phyloP scores from a whole-genome alignment of 1,140 invertebrate species.

The Ceratoteleas bidentatus region DNA sequence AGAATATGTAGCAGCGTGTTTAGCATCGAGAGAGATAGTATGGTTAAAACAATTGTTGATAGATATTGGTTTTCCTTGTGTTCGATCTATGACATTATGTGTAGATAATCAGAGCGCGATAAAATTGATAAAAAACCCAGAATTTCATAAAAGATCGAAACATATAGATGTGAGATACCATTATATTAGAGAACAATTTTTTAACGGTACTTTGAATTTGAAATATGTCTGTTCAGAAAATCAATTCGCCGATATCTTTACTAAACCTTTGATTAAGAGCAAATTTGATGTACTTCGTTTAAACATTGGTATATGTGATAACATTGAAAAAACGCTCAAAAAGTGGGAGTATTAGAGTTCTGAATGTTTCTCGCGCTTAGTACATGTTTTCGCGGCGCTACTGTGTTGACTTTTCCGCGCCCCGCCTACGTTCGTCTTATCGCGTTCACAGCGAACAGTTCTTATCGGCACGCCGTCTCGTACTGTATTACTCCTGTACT shows the following conservation, averaged over 20 bases:
- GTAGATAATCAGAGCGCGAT: constrained; percentile 10
- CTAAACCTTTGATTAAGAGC: background rate
- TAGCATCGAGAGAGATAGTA: background rate
- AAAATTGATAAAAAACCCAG: background rate
- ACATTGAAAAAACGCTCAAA: too few species aligned
- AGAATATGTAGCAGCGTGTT: constrained; percentile 15
- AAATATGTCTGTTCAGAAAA: background rate
- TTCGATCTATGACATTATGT: background rate
- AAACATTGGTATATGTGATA: background rate
- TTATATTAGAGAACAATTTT: constrained; percentile 3
- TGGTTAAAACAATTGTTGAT: constrained; percentile 5
- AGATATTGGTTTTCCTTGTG: background rate
- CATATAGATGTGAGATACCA: background rate
- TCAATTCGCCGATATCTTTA: constrained; percentile 1
- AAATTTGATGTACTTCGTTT: too few species aligned
- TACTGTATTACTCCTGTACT: too few species aligned
- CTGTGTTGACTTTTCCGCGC: too few species aligned
- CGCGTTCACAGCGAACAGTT: too few species aligned
- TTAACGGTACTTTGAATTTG: background rate
- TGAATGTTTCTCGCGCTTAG: too few species aligned
- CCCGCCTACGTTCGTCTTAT: too few species aligned
- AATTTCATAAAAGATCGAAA: background rate
- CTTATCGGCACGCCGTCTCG: too few species aligned
- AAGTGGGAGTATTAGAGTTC: too few species aligned
- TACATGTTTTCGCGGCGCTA: too few species aligned